Percentiles rank a stretch among this genome's conserved stretches.
Conservation (phyloP, 2,888 invertebrate genomes). For the Lucinisca nassula region DNA sequence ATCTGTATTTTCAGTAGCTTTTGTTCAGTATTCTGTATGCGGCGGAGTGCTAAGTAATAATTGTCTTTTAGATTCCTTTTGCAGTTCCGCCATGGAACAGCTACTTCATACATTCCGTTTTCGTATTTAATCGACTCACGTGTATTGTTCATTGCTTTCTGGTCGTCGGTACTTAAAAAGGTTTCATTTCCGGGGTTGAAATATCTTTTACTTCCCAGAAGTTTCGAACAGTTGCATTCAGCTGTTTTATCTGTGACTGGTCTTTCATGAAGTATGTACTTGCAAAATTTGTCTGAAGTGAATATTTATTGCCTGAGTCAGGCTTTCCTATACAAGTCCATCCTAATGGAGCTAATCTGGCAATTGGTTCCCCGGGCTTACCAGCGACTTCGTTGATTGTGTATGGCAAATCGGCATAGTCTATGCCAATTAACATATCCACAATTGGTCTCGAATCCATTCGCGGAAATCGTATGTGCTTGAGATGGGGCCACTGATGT, state of each 20-base stretch:
- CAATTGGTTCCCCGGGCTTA: neutral
- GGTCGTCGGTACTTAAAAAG: neutral
- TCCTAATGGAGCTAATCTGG: neutral
- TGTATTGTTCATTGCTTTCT: neutral
- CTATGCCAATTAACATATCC: slow-evolving; percentile 56
- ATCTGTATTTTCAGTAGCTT: neutral
- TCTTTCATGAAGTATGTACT: neutral
- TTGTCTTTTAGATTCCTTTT: neutral
- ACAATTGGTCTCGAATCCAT: neutral
- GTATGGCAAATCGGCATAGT: slow-evolving; percentile 14
- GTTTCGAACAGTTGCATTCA: neutral
- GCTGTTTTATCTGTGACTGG: neutral
- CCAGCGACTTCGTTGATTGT: neutral
- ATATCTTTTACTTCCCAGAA: slow-evolving; percentile 34
- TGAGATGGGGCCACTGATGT: slow-evolving; percentile 39
- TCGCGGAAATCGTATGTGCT: slow-evolving; percentile 48
- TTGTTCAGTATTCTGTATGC: neutral
- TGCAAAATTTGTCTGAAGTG: neutral
- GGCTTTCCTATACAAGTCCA: slow-evolving; percentile 18
- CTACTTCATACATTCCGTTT: neutral
- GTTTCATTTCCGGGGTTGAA: no score
- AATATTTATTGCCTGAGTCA: neutral
- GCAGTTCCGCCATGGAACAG: neutral
- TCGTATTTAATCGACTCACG: neutral
- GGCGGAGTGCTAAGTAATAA: neutral